Conservation (phyloP, 2,113 vertebrate species). For the Gnathonemus echidnorhynchus region DNA sequence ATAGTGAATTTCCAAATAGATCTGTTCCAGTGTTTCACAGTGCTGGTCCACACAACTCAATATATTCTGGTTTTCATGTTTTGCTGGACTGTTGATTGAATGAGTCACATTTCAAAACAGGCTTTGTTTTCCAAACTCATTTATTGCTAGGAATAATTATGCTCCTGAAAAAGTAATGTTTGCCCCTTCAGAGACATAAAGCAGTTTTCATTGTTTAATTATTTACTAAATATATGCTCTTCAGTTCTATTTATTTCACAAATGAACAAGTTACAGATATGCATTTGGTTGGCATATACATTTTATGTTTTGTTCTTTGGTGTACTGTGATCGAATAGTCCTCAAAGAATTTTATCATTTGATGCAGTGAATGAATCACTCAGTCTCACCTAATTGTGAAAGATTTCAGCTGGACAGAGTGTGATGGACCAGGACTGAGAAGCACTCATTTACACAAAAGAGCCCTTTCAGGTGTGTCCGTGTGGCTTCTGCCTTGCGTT, state of each 20-base stretch:
- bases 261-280: background rate
- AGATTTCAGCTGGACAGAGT: background rate
- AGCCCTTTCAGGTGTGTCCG: background rate
- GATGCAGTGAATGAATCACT: background rate
- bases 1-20: conserved; percentile 13
- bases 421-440: background rate
- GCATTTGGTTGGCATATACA: background rate
- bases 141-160: background rate
- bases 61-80: background rate
- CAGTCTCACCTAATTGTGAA: background rate
- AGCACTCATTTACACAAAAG: background rate
- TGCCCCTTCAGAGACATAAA: background rate
- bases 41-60: background rate
- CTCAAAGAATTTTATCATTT: background rate
- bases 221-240: background rate
- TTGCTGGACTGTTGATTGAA: background rate
- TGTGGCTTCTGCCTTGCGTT: background rate
- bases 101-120: background rate
- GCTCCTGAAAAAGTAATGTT: background rate
- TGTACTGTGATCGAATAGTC: background rate
- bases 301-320: background rate
- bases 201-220: background rate
- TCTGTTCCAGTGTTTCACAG: conserved; percentile 9
- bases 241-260: background rate
- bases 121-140: background rate